A percentile compares a stretch with the other conserved stretches of the same genome.
These are phyloP conservation scores for Podiceps cristatus DNA, from an alignment of 2,113 vertebrate genomes.

Conservation along the genomic window DNA sequence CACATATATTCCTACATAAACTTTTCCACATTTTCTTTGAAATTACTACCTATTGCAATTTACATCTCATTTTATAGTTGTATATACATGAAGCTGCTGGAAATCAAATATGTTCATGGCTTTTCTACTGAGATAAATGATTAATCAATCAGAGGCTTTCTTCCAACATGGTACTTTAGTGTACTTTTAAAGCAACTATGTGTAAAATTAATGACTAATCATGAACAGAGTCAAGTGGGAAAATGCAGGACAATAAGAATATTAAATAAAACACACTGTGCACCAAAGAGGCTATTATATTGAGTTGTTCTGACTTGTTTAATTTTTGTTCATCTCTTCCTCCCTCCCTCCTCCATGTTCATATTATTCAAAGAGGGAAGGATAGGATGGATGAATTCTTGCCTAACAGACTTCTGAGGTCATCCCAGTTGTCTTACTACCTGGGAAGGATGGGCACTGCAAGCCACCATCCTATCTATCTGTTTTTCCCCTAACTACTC, in stretches of 20 bases:
- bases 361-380: not conserved
- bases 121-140: constrained; percentile 50
- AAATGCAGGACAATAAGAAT: not conserved
- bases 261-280: not conserved
- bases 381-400: not conserved
- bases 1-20: not conserved
- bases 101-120: constrained; percentile 28
- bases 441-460: not conserved
- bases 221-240: constrained; percentile 16
- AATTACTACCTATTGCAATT: not conserved
- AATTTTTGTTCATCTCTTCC: not conserved
- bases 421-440: not conserved
- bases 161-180: not conserved
- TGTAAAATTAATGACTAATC: constrained; percentile 44
- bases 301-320: not conserved
- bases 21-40: not conserved
- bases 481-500: not conserved
- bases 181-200: constrained; percentile 30
- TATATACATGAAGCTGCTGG: not conserved
- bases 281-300: not conserved
- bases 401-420: not conserved
- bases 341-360: not conserved
- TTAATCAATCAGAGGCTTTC: constrained; percentile 58
- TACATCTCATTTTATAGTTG: constrained; percentile 6
- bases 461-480: not conserved